Evolutionary conservation across 2,797 vertebrate genomes (phyloP), one percentile per base, ranked within the genome.

Genomic region (Philypnodon macrostomus): DNA sequence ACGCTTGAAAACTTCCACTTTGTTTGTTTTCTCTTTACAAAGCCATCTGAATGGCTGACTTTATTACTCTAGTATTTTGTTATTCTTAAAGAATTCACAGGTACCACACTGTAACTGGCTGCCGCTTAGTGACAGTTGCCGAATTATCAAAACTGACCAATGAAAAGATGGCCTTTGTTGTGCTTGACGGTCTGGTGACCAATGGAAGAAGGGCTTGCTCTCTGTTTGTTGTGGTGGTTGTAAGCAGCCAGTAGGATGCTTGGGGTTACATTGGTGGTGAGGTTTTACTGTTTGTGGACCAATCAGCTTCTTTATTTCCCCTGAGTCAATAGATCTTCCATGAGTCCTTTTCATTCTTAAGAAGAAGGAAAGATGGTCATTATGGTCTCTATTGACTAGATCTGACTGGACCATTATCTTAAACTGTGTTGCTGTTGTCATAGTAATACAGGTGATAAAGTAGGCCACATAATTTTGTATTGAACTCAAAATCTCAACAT

Each of bases 1-100:
- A 91, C 87, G 83, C 81, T 87, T 73, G 67, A 80, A 84, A 91
- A 90, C 90, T 92, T 79, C 81, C 91, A 75, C 65, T 85, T 91
- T 92, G 56, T 88, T 87, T 88, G 78, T 80, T 53, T 87, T 88
- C 77, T 2, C 41, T n/a, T 17, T 17, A 30, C 27, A 38, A 55
- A 63, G 60, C 61, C 65, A 15, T 58, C 57, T 68, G 59, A 75
- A 79, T 75, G 77, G 70, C 51, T 45, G 64, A 58, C 63, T 73
- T 92, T 88, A 89, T 77, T 62, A 6, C 47, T 66, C 47, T 14
- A 84, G 89, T 72, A 89, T 86, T 92, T 91, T 80, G 82, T 82
- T 64, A 73, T 90, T 92, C 88, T 88, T 88, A 73, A 90, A 88
- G 86, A 73, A 72, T 83, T 59, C 61, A 60, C 74, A 73, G 76